Evolutionary conservation across 1,140 invertebrate genomes (phyloP).

Genomic region (Dreissena polymorpha): DNA sequence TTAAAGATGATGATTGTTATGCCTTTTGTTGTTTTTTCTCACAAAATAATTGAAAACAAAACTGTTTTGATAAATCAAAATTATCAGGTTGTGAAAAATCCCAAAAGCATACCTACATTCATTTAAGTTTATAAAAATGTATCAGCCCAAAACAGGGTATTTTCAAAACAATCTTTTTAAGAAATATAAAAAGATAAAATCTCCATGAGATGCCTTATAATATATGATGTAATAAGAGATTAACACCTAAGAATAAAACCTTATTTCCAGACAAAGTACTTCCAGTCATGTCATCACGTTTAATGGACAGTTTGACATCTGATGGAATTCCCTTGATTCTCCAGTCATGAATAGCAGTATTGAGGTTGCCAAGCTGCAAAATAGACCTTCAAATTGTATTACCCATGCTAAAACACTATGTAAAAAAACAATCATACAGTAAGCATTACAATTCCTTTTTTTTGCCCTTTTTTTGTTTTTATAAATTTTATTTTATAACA

Average conservation of each 20-base stretch:
- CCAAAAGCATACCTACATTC: not conserved
- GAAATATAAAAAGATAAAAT: too few species aligned
- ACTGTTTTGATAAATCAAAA: too few species aligned
- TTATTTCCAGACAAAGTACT: slow-evolving; percentile 73
- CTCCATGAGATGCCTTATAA: too few species aligned
- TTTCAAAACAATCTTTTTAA: too few species aligned
- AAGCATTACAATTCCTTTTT: not conserved
- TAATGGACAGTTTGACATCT: slow-evolving; percentile 65
- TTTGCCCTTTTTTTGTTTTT: not conserved
- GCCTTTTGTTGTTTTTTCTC: too few species aligned
- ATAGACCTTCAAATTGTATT: not conserved
- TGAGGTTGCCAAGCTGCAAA: slow-evolving; percentile 53
- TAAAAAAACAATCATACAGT: too few species aligned
- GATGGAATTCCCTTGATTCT: slow-evolving; percentile 61
- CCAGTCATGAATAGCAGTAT: slow-evolving; percentile 73
- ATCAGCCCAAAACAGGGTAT: too few species aligned
- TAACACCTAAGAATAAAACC: slow-evolving; percentile 40
- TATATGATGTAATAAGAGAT: too few species aligned
- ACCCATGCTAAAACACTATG: not conserved
- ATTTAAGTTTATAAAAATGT: too few species aligned
- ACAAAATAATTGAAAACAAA: too few species aligned
- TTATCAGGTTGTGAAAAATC: not conserved
- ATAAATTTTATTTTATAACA: not conserved
- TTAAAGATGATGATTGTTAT: not conserved
- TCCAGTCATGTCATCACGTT: slow-evolving; percentile 73